phyloP scores from a whole-genome alignment of 2,888 invertebrate species.

The Harpagoxenus sublaevis region DNA sequence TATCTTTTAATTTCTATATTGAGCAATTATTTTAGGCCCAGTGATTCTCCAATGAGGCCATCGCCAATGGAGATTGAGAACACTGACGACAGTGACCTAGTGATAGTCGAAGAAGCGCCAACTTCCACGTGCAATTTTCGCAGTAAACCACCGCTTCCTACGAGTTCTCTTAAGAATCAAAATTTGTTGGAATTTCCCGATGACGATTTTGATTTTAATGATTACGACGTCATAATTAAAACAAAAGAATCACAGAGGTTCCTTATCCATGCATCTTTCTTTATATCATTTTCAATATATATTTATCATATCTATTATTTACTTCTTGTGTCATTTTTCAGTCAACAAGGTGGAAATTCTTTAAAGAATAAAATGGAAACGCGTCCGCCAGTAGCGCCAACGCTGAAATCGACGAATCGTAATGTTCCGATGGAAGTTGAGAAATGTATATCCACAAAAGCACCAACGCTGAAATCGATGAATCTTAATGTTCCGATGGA shows the following conservation, averaged over 20 bases:
- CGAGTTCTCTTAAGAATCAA: neutral
- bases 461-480: neutral
- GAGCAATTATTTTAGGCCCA: conserved; percentile 12
- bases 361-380: neutral
- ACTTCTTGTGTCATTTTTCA: conserved; percentile 13
- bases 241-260: conserved; percentile 8
- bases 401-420: neutral
- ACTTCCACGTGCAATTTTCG: neutral
- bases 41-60: neutral
- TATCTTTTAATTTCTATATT: neutral
- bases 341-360: conserved; percentile 7
- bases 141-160: neutral
- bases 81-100: neutral
- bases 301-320: neutral
- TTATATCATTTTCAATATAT: neutral
- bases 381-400: neutral
- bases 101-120: conserved; percentile 5
- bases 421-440: neutral
- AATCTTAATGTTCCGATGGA: neutral
- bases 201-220: conserved; percentile 62
- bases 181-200: conserved; percentile 42
- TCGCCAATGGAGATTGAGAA: neutral
- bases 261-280: neutral
- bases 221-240: conserved; percentile 23
- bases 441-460: too few species aligned